These are phyloP conservation scores for Idaea aversata DNA, from an alignment of 2,888 invertebrate species.

Conservation along the genomic window DNA sequence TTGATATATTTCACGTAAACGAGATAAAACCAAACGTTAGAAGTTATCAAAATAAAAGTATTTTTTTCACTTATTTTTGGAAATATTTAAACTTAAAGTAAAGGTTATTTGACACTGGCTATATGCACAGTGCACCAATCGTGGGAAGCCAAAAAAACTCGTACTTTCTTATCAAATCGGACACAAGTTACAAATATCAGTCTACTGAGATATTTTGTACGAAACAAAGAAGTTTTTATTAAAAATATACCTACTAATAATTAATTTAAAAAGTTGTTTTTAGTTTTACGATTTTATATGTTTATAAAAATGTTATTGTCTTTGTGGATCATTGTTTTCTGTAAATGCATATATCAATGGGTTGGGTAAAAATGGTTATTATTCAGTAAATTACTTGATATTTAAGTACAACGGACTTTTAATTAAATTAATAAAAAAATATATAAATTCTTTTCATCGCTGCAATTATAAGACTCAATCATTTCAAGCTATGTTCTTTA, in stretches of 20 bases:
- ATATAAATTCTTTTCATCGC: no score
- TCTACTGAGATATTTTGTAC: slow-evolving; percentile 16
- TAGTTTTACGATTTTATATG: slow-evolving; percentile 4
- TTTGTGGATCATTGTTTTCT: slow-evolving; percentile 10
- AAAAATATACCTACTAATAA: neutral
- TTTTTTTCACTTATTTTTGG: no score
- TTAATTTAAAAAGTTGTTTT: slow-evolving; percentile 7
- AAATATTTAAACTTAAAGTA: no score
- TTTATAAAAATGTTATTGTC: slow-evolving; percentile 19
- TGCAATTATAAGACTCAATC: no score
- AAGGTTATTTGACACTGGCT: no score
- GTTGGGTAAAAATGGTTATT: neutral
- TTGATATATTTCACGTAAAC: neutral
- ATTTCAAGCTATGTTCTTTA: no score
- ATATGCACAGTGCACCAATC: neutral
- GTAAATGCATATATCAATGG: slow-evolving; percentile 10
- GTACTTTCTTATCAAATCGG: neutral
- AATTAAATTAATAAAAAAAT: neutral
- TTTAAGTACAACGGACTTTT: neutral
- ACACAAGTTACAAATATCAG: slow-evolving; percentile 2
- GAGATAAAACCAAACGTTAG: neutral
- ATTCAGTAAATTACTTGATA: neutral
- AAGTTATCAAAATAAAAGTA: neutral
- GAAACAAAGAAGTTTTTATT: slow-evolving; percentile 8
- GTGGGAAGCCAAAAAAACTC: neutral